Percentiles rank a stretch among this genome's conserved stretches.
These are phyloP conservation scores for Columba guinea DNA, from an alignment of 2,797 vertebrate genomes.

Conservation along the genomic window DNA sequence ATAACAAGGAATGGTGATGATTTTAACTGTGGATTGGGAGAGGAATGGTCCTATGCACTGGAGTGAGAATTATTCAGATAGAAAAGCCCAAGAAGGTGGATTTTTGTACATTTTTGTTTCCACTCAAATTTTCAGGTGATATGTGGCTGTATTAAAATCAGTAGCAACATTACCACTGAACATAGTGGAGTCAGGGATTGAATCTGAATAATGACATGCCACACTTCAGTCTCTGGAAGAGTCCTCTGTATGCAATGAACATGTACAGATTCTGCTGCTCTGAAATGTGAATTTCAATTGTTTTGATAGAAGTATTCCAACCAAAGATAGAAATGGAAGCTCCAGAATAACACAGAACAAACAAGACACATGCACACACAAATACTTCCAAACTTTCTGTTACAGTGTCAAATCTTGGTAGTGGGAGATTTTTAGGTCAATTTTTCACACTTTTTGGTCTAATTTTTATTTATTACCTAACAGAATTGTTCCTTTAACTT, in stretches of 20 bases:
- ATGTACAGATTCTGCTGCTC: not conserved
- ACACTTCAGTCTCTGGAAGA: not conserved
- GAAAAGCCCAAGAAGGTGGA: not conserved
- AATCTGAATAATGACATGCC: accelerated
- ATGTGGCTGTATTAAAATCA: not conserved
- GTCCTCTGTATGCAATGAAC: not conserved
- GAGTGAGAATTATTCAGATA: not conserved
- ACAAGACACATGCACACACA: not conserved
- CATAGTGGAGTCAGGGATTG: too few relatives aligned
- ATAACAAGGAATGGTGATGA: not conserved
- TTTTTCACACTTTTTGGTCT: not conserved
- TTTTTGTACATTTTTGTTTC: not conserved
- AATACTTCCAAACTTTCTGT: not conserved
- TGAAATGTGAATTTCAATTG: not conserved
- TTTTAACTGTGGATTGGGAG: not conserved
- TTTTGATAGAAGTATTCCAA: not conserved
- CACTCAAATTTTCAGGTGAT: not conserved
- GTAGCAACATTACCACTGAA: not conserved
- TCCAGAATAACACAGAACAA: not conserved
- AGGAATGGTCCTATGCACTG: not conserved
- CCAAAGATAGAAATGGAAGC: not conserved
- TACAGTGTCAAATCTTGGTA: not conserved
- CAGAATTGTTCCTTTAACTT: not conserved
- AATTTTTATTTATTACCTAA: not conserved
- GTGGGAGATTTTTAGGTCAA: not conserved